Base-by-base conservation (phyloP, 2,888 invertebrate species). In the Pteria penguin region DNA sequence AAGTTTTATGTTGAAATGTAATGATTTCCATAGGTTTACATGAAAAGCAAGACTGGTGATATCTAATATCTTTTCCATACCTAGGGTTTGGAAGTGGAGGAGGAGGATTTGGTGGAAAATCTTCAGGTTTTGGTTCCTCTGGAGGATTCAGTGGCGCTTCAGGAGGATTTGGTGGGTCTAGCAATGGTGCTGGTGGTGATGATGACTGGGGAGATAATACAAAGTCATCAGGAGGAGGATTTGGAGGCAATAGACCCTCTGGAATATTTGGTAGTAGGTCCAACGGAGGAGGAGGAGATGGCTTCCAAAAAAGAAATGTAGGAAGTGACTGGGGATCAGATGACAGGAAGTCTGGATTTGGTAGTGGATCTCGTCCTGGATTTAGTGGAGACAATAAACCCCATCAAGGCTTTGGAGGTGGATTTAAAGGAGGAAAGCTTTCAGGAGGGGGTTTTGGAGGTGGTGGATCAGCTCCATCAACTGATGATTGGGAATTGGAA, bases 171-270 rank as follows among this genome's bases (percentile, higher is more conserved):
- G 76, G 82, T 18, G 62, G 71, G 3, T 65, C 22, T 52, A 29
- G 32, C 32, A 57, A 55, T 14, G 32, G 32, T 54, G 67, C 33
- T 2, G 74, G 72, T 14, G 77, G 71, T 60, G 69, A 63, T 11
- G 77, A 78, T 71, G 79, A 77, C 67, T 81, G 81, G 81, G 81
- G 71, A 31, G 76, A 72, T 57, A 68, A 61, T 29, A 36, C 45
- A 4, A 29, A 58, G 58, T 57, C 61, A n/a, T 57, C 45, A 31
- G 57, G 58, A 32, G 29, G 63, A 18, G 65, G 32, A 26, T 54
- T 61, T 18, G 69, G 73, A 14, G 69, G 67, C 33, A 67, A 60
- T 36, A 68, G 58, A 22, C 65, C 36, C 8, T 33, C 61, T 52
- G 61, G 68, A 26, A 54, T 67, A 29, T 57, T 66, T 33, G 60